These are phyloP conservation scores for Morpho achilles DNA, from an alignment of 2,888 invertebrate genomes.

Conservation along the genomic window DNA sequence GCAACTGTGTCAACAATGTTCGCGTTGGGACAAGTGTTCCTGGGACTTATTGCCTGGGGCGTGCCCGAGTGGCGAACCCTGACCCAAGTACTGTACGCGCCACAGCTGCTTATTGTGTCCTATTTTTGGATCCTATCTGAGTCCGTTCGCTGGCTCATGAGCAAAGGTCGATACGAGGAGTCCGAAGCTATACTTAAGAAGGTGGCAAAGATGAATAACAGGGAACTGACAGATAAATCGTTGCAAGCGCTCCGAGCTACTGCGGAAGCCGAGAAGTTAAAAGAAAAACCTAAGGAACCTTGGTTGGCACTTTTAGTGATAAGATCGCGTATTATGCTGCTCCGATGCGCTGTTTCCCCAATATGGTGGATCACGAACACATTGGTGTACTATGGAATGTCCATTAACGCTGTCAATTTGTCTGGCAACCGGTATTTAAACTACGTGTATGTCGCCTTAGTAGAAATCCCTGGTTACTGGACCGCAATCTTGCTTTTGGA, in stretches of 20 bases:
- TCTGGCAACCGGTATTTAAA: conserved; percentile 83
- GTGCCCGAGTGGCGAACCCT: conserved; percentile 84
- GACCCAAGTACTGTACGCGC: conserved; percentile 84
- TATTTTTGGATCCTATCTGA: conserved; percentile 87
- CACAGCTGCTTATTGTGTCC: conserved; percentile 82
- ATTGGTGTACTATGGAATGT: conserved; percentile 85
- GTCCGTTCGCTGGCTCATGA: conserved; percentile 88
- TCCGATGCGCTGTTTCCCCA: conserved; percentile 59
- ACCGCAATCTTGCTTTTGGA: conserved; percentile 82
- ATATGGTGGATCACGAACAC: conserved; percentile 85
- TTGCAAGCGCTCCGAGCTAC: conserved; percentile 57
- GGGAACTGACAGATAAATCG: conserved; percentile 75
- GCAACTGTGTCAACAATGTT: conserved; percentile 86
- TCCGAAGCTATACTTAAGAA: conserved; percentile 81
- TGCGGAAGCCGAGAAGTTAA: conserved; percentile 52
- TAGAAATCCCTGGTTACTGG: conserved; percentile 87
- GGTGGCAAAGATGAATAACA: conserved; percentile 81
- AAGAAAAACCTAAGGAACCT: conserved; percentile 49
- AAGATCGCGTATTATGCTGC: conserved; percentile 47
- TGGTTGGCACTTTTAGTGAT: conserved; percentile 55
- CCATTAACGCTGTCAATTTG: conserved; percentile 83
- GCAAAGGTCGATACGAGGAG: conserved; percentile 82
- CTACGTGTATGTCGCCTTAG: conserved; percentile 81
- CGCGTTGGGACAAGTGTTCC: conserved; percentile 85
- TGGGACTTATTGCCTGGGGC: conserved; percentile 85